phyloP scores from a whole-genome alignment of 2,888 invertebrate species.

The Yponomeuta sedellus region DNA sequence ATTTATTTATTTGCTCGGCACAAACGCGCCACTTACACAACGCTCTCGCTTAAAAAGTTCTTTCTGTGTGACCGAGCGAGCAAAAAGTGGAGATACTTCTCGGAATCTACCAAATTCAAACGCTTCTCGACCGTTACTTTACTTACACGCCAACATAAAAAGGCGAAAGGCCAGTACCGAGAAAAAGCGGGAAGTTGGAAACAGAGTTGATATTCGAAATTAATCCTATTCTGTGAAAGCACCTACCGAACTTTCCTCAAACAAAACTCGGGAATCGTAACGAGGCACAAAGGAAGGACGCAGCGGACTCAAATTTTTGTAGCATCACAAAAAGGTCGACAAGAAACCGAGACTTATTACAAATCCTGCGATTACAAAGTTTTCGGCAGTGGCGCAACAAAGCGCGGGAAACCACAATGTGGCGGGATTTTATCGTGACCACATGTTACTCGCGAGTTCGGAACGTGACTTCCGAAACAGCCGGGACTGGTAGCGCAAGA shows the following conservation, averaged over 20 bases:
- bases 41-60: constrained; percentile 33
- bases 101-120: constrained; percentile 8
- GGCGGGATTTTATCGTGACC: constrained; percentile 36
- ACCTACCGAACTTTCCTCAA: constrained; percentile 17
- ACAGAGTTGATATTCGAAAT: not conserved
- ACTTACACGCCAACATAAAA: not conserved
- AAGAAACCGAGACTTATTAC: constrained; percentile 66
- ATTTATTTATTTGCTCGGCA: constrained; percentile 28
- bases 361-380: constrained; percentile 61
- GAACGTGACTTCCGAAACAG: constrained; percentile 49
- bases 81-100: constrained; percentile 33
- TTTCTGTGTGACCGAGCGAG: constrained; percentile 29
- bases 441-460: constrained; percentile 38
- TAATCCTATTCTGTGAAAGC: not conserved
- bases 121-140: constrained; percentile 4
- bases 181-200: not conserved
- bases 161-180: not conserved
- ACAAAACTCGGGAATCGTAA: constrained; percentile 30
- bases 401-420: constrained; percentile 40
- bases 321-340: constrained; percentile 56
- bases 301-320: constrained; percentile 55
- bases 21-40: constrained; percentile 27
- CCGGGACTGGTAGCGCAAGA: not conserved
- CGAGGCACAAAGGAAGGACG: constrained; percentile 44
- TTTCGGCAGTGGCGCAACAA: constrained; percentile 34